These are phyloP conservation scores for Tauraco hartlaubi DNA, from an alignment of 2,797 vertebrate genomes.

Conservation along the genomic window DNA sequence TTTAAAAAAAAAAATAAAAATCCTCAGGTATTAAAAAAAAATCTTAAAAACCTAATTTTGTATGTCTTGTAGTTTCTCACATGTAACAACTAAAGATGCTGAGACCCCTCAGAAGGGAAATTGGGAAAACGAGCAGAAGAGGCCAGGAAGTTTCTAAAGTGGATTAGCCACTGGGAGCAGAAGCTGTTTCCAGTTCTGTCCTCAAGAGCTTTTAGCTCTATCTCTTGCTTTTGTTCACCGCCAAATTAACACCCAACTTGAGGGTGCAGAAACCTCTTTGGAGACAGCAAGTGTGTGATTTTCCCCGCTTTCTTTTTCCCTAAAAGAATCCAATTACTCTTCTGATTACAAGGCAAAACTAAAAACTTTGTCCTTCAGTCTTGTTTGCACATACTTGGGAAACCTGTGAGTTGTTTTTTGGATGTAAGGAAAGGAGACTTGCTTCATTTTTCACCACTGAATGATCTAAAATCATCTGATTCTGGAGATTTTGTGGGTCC, in stretches of 20 bases:
- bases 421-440: accelerated
- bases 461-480: neutral
- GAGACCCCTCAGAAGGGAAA: neutral
- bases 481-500: neutral
- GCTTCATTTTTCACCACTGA: neutral
- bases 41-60: neutral
- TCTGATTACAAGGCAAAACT: neutral
- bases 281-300: neutral
- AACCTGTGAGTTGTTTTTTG: accelerated
- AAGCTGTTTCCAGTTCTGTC: neutral
- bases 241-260: neutral
- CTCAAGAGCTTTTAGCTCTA: neutral
- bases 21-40: neutral
- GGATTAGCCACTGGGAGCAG: neutral
- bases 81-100: neutral
- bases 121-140: neutral
- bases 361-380: neutral
- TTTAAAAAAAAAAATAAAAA: neutral
- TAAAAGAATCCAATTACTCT: neutral
- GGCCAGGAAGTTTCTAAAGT: neutral
- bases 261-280: neutral
- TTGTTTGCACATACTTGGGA: neutral
- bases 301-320: neutral
- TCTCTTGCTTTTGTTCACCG: neutral
- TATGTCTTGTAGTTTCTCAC: neutral